Conservation (phyloP, 2,888 invertebrate species). For the Oxytorus armatus region DNA sequence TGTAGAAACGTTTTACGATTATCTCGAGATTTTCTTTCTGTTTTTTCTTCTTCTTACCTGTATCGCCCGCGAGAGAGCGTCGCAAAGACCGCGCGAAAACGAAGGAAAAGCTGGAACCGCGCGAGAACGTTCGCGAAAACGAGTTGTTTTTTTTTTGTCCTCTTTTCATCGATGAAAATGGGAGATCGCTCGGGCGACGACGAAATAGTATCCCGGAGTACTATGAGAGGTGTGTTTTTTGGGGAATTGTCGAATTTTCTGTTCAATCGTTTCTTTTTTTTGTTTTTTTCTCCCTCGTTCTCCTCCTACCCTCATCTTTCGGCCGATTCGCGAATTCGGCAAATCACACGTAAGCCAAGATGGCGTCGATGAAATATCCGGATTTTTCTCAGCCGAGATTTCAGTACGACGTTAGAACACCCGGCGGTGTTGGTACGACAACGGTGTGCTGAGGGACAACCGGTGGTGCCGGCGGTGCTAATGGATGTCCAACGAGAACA, state of each 20-base stretch:
- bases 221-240: no score
- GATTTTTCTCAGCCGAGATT: conserved; percentile 26
- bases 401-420: conserved; percentile 85
- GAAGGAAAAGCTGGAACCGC: background rate
- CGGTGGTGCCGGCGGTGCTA: conserved; percentile 80
- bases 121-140: background rate
- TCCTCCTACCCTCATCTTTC: no score
- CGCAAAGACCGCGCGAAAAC: conserved; percentile 12
- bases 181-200: no score
- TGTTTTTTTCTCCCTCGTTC: no score
- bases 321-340: background rate
- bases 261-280: conserved; percentile 4
- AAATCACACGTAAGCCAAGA: conserved; percentile 14
- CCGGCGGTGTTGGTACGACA: conserved; percentile 86
- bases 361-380: conserved; percentile 37
- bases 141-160: background rate
- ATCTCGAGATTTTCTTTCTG: conserved; percentile 38
- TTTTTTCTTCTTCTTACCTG: background rate
- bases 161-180: no score
- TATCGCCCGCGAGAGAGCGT: conserved; percentile 5
- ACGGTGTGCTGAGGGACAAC: conserved; percentile 85
- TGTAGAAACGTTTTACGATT: conserved; percentile 13
- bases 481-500: conserved; percentile 81
- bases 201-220: no score
- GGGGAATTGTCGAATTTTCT: background rate